These are phyloP conservation scores for Stenchaetothrips biformis DNA, from an alignment of 2,888 invertebrate genomes.

Conservation along the genomic window DNA sequence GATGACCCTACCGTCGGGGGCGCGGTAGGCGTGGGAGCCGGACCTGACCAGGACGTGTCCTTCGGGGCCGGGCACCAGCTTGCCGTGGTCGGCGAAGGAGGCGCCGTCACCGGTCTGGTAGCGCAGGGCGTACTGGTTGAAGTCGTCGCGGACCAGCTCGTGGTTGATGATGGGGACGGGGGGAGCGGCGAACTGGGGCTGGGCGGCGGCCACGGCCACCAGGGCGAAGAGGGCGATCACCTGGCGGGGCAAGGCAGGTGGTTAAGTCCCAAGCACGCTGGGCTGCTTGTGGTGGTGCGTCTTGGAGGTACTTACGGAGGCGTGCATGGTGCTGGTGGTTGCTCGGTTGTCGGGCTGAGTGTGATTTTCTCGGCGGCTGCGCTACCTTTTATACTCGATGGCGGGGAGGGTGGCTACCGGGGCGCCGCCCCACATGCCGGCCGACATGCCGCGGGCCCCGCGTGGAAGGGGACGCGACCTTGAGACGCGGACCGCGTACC, in stretches of 20 bases:
- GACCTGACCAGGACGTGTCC: background rate
- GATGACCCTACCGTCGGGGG: background rate
- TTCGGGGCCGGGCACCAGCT: background rate
- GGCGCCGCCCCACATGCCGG: too few species aligned
- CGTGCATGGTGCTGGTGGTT: too few species aligned
- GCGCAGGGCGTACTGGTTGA: background rate
- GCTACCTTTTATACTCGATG: too few species aligned
- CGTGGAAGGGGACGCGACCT: too few species aligned
- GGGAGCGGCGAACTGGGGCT: background rate
- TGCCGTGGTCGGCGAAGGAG: background rate
- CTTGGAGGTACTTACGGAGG: too few species aligned
- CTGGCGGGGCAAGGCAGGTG: background rate
- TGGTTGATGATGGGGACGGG: background rate
- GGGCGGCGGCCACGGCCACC: background rate
- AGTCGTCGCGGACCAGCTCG: background rate
- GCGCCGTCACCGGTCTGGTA: background rate
- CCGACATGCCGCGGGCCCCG: too few species aligned
- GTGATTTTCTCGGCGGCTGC: too few species aligned
- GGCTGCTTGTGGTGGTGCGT: too few species aligned
- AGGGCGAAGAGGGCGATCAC: constrained; percentile 5
- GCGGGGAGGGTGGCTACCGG: too few species aligned
- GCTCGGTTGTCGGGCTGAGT: too few species aligned
- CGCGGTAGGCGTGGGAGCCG: background rate
- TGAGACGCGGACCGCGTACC: too few species aligned
- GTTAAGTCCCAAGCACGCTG: background rate